These are phyloP conservation scores for Drosophila nr. fundita DNA, from an alignment of 2,888 invertebrate species.

Conservation along the genomic window DNA sequence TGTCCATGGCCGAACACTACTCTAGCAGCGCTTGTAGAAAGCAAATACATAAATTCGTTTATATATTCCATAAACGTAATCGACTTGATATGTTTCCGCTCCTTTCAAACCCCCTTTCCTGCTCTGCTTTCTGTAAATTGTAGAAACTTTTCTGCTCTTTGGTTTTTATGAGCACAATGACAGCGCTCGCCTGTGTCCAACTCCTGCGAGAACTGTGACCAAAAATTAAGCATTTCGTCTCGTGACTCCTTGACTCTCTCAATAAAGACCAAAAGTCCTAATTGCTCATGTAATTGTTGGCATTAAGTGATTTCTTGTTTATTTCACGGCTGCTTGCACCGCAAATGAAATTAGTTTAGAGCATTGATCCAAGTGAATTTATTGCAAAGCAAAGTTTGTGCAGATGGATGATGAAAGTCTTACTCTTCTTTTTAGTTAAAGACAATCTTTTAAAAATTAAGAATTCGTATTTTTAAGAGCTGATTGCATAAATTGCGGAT, in stretches of 20 bases:
- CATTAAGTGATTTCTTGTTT: slow-evolving; percentile 80
- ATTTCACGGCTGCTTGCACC: slow-evolving; percentile 65
- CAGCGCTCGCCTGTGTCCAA: slow-evolving; percentile 6
- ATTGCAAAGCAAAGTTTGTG: slow-evolving; percentile 13
- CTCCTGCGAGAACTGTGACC: slow-evolving; percentile 42
- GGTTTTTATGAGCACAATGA: slow-evolving; percentile 56
- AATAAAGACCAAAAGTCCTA: slow-evolving; percentile 58
- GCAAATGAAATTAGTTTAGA: slow-evolving; percentile 62
- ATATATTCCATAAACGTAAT: slow-evolving; percentile 70
- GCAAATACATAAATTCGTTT: slow-evolving; percentile 36
- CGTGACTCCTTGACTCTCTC: slow-evolving; percentile 26
- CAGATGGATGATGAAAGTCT: not conserved
- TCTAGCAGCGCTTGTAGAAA: slow-evolving; percentile 18
- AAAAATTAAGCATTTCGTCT: slow-evolving; percentile 44
- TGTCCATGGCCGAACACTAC: slow-evolving; percentile 13
- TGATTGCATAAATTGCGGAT: not conserved
- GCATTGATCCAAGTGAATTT: slow-evolving; percentile 25
- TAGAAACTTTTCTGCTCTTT: slow-evolving; percentile 57
- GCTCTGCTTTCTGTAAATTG: not conserved
- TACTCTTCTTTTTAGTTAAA: not conserved
- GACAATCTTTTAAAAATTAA: not conserved
- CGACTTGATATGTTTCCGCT: slow-evolving; percentile 52
- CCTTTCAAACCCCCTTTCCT: not conserved
- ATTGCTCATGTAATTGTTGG: slow-evolving; percentile 78
- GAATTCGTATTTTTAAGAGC: not conserved